Base-by-base conservation (phyloP, 2,113 vertebrate species). In the Carlito syrichta region DNA sequence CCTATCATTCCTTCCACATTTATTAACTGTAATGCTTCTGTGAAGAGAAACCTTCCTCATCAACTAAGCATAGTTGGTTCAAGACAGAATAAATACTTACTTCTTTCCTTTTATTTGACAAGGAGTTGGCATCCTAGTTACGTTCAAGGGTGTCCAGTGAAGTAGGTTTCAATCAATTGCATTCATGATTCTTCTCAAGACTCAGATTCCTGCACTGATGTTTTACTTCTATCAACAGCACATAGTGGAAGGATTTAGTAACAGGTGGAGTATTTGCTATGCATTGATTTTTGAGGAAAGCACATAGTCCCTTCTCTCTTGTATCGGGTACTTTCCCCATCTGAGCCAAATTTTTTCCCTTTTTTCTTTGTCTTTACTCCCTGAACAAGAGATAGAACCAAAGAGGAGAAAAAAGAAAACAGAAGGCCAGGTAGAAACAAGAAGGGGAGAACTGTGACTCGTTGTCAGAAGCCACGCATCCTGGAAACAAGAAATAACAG, bases 31-130 rank as follows among this genome's bases (percentile, higher is more conserved):
- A 83, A 86, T 89, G 89, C 32, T 84, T 78, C 32, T 88, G 7
- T 60, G n/a, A 50, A 79, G 4, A 92, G 45, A 93, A 82, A 0
- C 7, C 77, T 95, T 84, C 14, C 38, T 96, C 5, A 32, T 74
- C 86, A 84, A n/a, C 52, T 63, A 79, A 69, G 45, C 58, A 22
- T 83, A 74, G 60, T 78, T 69, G 27, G 20, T 92, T 90, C 66
- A 92, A 81, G 38, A 48, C 35, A 71, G 30, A 85, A 76, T 30
- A 38, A 60, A 78, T 35, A n/a, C 40, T 81, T 92, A 90, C 83
- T 79, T 83, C 56, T 92, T 91, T 76, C 45, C 27, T 86, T 79
- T 85, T 88, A 84, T 66, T 82, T 91, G 63, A 89, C 20, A 63
- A 90, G 25, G 7, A 3, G 8, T 40, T 73, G 56, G 27, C 58